Percentiles rank a stretch among this genome's conserved stretches.
Conservation (phyloP, 92 coral and sea anemone species). For the Actinernus sp. region DNA sequence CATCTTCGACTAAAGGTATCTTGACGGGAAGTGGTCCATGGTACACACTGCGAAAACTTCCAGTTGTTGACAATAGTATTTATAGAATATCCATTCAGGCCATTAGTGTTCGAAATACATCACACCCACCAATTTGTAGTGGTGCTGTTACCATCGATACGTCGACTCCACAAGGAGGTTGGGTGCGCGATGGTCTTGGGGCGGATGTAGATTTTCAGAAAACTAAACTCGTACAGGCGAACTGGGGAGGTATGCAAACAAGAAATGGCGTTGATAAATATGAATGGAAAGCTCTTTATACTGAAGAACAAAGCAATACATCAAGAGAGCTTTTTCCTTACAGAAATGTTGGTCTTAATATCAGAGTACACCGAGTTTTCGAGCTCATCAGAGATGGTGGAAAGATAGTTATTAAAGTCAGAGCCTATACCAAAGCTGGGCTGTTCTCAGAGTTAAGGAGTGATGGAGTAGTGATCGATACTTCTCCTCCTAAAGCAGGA, state of each 20-base stretch:
- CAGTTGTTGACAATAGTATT: constrained; percentile 26
- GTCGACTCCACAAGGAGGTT: constrained; percentile 72
- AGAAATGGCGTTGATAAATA: constrained; percentile 74
- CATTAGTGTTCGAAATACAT: constrained; percentile 22
- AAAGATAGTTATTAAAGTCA: constrained; percentile 36
- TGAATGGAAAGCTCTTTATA: constrained; percentile 63
- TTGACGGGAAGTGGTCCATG: neutral
- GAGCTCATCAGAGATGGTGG: constrained; percentile 55
- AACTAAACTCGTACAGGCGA: constrained; percentile 59
- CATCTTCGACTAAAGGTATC: neutral
- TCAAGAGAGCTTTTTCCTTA: constrained; percentile 38
- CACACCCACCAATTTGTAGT: constrained; percentile 62
- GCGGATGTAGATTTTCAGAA: constrained; percentile 74
- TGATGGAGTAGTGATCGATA: constrained; percentile 84
- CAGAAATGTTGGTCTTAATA: constrained; percentile 59
- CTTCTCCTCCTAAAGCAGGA: constrained; percentile 72
- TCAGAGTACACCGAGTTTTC: constrained; percentile 41
- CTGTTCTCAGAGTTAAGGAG: constrained; percentile 72
- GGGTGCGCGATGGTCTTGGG: constrained; percentile 78
- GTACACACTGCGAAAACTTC: constrained; percentile 35
- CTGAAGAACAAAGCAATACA: constrained; percentile 18
- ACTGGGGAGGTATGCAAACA: constrained; percentile 83
- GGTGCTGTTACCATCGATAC: constrained; percentile 70
- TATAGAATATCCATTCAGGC: constrained; percentile 74
- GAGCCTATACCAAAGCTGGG: constrained; percentile 83